phyloP scores from a whole-genome alignment of 2,113 vertebrate species.

The Serranochromis macrocephalus region DNA sequence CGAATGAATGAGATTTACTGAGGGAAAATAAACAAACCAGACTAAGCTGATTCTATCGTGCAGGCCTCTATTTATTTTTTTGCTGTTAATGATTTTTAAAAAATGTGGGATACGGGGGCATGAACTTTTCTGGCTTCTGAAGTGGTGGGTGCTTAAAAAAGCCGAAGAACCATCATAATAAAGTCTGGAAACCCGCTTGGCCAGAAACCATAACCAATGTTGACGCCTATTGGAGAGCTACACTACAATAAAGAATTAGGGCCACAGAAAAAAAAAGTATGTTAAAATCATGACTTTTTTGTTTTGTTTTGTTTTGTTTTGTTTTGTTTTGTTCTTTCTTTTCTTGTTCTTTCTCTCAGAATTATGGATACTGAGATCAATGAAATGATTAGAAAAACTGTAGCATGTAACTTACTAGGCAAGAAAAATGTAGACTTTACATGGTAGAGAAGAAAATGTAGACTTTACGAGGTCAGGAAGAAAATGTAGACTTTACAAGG shows the following conservation, averaged over 20 bases:
- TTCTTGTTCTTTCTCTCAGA: background rate
- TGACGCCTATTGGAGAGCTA: background rate
- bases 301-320: background rate
- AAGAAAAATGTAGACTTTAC: background rate
- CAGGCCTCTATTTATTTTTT: background rate
- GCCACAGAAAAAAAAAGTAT: background rate
- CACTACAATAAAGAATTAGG: background rate
- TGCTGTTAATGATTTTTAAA: background rate
- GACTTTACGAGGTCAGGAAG: accelerated
- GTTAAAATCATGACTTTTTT: background rate
- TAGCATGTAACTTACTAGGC: background rate
- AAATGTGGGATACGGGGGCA: background rate
- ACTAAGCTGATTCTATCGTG: background rate
- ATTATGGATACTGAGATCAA: background rate
- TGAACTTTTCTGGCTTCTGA: background rate
- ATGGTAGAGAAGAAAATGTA: accelerated
- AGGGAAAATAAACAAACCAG: background rate
- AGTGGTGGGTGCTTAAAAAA: background rate
- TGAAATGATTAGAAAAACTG: background rate
- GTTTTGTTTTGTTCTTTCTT: background rate
- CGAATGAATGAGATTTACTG: background rate
- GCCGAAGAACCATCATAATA: no score
- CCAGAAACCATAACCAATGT: background rate
- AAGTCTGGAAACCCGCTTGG: background rate
- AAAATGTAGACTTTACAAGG: background rate